A percentile compares a stretch with the other conserved stretches of the same genome.
Conservation (phyloP, 2,113 vertebrate genomes). For the Toxotes chatareus region DNA sequence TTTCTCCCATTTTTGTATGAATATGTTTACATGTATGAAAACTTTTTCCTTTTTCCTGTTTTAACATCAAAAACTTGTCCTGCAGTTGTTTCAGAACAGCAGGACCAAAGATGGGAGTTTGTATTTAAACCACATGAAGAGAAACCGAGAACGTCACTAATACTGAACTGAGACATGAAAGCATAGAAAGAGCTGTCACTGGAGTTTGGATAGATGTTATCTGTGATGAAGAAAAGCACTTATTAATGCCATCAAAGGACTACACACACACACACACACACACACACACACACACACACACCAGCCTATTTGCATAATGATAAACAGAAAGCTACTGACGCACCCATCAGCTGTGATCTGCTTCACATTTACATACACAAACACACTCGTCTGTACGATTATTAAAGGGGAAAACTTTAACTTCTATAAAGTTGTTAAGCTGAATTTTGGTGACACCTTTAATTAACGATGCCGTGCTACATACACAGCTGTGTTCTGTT, state of each 20-base stretch:
- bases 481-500: no score
- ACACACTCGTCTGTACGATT: not conserved
- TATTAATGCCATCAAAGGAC: slow-evolving; percentile 16
- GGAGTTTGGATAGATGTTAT: slow-evolving; percentile 27
- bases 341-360: not conserved
- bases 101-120: not conserved
- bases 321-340: not conserved
- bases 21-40: no score
- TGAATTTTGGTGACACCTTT: no score
- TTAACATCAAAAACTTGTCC: no score
- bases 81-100: no score
- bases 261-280: slow-evolving; percentile 26
- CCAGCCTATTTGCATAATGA: slow-evolving; percentile 43
- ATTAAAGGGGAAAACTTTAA: no score
- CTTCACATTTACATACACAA: slow-evolving; percentile 45
- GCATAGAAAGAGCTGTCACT: slow-evolving; percentile 14
- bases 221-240: not conserved
- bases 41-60: no score
- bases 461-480: no score
- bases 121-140: not conserved
- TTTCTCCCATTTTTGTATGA: no score
- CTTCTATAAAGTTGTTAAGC: no score
- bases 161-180: slow-evolving; percentile 20
- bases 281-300: not conserved
- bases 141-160: not conserved